These are phyloP conservation scores for Mormyrus hasselquistii DNA, from an alignment of 2,797 vertebrate genomes.

Conservation along the genomic window DNA sequence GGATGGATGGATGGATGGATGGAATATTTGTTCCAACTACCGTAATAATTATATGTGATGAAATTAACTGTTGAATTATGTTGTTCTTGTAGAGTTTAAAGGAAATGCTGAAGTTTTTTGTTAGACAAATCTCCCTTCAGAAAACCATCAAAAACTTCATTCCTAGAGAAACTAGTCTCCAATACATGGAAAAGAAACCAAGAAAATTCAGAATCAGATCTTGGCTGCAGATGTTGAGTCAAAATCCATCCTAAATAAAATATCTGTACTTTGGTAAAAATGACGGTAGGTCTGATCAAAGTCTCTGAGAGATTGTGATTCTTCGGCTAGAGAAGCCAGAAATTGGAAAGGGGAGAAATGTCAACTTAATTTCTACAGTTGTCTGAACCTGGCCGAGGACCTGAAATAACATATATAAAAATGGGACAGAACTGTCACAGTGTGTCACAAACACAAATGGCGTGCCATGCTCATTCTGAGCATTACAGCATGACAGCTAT, in stretches of 20 bases:
- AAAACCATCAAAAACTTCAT: neutral
- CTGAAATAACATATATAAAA: neutral
- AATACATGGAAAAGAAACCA: neutral
- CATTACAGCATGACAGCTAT: neutral
- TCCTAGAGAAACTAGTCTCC: neutral
- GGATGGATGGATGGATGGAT: neutral
- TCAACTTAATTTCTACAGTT: conserved; percentile 1
- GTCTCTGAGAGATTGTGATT: neutral
- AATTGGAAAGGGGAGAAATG: neutral
- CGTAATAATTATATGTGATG: neutral
- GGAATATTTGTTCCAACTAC: neutral
- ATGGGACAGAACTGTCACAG: neutral
- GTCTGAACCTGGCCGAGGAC: neutral
- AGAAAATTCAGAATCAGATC: neutral
- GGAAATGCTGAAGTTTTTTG: neutral
- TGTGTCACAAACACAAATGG: neutral
- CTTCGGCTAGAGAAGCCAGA: neutral
- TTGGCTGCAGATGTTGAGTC: neutral
- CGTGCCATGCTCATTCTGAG: neutral
- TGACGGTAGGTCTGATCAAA: neutral
- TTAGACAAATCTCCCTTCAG: neutral
- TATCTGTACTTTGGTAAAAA: neutral
- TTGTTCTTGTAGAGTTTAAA: neutral
- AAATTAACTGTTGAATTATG: neutral
- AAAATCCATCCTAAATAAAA: neutral